Percentiles rank a stretch among this genome's conserved stretches.
These are phyloP conservation scores for Dexiosoma caninum DNA, from an alignment of 2,888 invertebrate genomes.

Conservation along the genomic window DNA sequence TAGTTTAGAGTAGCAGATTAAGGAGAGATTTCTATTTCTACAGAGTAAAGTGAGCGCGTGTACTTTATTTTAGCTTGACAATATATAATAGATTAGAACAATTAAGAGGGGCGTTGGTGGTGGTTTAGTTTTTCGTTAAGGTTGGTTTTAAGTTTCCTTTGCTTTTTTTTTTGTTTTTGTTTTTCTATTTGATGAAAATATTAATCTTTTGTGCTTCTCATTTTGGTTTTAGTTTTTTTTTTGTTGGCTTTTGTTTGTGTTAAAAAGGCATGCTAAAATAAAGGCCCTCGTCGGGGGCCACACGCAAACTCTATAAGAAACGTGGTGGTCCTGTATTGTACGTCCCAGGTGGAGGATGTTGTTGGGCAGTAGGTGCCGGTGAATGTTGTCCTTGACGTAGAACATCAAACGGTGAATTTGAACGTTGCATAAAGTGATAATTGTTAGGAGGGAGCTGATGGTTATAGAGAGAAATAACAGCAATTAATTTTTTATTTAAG, in stretches of 20 bases:
- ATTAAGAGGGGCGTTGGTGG: slow-evolving; percentile 46
- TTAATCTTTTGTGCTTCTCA: slow-evolving; percentile 64
- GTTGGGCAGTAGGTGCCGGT: slow-evolving; percentile 73
- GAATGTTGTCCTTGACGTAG: slow-evolving; percentile 75
- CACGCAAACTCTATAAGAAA: slow-evolving; percentile 78
- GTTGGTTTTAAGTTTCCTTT: slow-evolving; percentile 44
- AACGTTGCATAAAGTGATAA: slow-evolving; percentile 77
- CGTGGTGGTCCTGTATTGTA: slow-evolving; percentile 77
- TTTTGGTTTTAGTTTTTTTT: slow-evolving; percentile 57
- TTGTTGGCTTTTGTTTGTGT: slow-evolving; percentile 66
- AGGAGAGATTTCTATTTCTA: slow-evolving; percentile 1
- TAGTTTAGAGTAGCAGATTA: slow-evolving; percentile 26
- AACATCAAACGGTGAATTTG: slow-evolving; percentile 77
- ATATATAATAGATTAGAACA: slow-evolving; percentile 18
- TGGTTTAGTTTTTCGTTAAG: slow-evolving; percentile 43
- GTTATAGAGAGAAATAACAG: slow-evolving; percentile 64
- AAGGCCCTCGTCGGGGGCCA: slow-evolving; percentile 77
- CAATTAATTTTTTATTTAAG: no score
- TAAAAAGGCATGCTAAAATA: slow-evolving; percentile 78
- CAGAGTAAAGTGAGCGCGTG: slow-evolving; percentile 64
- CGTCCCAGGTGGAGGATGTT: slow-evolving; percentile 73
- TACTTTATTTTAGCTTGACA: slow-evolving; percentile 70
- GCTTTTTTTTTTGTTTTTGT: no score
- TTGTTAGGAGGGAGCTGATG: slow-evolving; percentile 76
- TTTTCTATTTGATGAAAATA: neutral